Evolutionary conservation across 2,797 vertebrate species (phyloP).

Genomic region (Benthosema pterotum): DNA sequence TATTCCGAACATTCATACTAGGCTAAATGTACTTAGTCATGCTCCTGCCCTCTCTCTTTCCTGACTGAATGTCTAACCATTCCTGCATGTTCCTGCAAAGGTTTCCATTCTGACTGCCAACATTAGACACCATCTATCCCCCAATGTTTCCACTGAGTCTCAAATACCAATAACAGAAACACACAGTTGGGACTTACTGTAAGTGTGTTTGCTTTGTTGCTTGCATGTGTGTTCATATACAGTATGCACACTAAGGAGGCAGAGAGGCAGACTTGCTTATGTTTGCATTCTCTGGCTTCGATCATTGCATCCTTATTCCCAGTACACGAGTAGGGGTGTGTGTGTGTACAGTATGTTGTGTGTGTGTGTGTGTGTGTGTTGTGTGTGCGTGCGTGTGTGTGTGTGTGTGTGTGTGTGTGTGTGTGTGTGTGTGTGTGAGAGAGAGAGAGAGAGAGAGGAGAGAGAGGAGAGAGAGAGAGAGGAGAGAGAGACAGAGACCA

Average conservation of each 20-base stretch:
- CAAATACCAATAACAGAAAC: too few relatives aligned
- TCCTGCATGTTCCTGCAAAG: too few relatives aligned
- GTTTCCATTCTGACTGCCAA: too few relatives aligned
- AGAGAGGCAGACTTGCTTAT: slow-evolving; percentile 40
- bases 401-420: not conserved
- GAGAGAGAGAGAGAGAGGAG: not conserved
- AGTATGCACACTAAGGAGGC: slow-evolving; percentile 8
- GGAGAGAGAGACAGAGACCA: too few relatives aligned
- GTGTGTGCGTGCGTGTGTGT: not conserved
- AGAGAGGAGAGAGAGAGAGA: slow-evolving; percentile 1
- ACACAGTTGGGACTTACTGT: too few relatives aligned
- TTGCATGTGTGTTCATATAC: not conserved
- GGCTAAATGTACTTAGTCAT: too few relatives aligned
- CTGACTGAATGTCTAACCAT: too few relatives aligned
- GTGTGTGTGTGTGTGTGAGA: not conserved
- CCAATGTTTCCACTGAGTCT: too few relatives aligned
- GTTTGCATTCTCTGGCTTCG: slow-evolving; percentile 25
- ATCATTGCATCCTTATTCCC: slow-evolving; percentile 21
- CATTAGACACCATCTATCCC: too few relatives aligned
- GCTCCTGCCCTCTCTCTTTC: too few relatives aligned
- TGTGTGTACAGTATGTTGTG: not conserved
- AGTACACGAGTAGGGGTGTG: not conserved
- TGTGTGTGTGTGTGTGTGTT: slow-evolving; percentile 8
- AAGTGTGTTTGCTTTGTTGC: too few relatives aligned
- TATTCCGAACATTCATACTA: too few relatives aligned